Conservation (phyloP, 2,113 vertebrate species). For the Carassius carassius region DNA sequence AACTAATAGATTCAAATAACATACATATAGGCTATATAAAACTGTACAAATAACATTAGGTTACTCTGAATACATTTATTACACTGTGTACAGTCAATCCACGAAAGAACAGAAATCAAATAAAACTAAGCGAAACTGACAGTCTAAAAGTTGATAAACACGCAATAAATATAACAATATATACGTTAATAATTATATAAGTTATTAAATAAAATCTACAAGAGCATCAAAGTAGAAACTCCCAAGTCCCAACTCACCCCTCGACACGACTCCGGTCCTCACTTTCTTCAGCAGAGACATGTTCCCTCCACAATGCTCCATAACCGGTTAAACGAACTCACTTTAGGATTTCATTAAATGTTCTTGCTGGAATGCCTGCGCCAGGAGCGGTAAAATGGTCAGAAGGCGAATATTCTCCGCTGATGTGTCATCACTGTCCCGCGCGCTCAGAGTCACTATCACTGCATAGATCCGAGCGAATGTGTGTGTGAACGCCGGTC, state of each 20-base stretch:
- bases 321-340: background rate
- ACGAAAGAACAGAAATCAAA: background rate
- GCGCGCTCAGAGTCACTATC: conserved; percentile 11
- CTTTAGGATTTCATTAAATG: background rate
- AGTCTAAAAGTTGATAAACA: background rate
- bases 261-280: conserved; percentile 20
- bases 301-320: background rate
- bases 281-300: conserved; percentile 30
- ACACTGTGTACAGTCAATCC: background rate
- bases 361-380: background rate
- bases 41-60: background rate
- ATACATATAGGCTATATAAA: background rate
- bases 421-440: conserved; percentile 30
- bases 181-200: background rate
- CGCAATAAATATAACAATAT: background rate
- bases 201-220: background rate
- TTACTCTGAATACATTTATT: background rate
- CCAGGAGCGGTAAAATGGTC: background rate
- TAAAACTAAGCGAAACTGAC: background rate
- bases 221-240: conserved; percentile 17
- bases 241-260: conserved; percentile 13
- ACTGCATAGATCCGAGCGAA: conserved; percentile 10
- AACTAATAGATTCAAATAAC: background rate
- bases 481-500: background rate
- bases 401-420: background rate